Evolutionary conservation across 1,140 invertebrate genomes (phyloP).

Genomic region (Brachionus asplanchnoidis): DNA sequence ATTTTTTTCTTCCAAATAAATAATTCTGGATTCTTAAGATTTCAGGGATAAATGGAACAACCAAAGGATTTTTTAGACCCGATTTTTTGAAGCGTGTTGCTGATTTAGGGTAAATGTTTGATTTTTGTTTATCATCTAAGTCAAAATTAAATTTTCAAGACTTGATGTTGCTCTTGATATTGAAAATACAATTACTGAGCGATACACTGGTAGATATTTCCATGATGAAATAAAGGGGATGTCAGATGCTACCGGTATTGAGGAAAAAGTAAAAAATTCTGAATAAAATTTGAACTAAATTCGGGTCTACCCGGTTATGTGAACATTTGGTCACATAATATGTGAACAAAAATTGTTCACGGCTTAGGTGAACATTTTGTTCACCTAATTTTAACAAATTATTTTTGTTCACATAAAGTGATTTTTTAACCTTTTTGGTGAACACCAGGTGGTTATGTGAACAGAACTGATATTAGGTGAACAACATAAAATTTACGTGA

Average conservation of each 20-base stretch:
- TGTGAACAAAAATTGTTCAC: no score
- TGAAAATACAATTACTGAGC: slow-evolving; percentile 45
- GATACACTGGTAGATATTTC: slow-evolving; percentile 46
- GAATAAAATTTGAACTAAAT: no score
- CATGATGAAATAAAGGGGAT: slow-evolving; percentile 47
- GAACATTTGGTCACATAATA: no score
- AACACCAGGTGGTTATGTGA: no score
- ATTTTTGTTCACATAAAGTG: no score
- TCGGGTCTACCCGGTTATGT: no score
- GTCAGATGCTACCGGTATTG: slow-evolving; percentile 47
- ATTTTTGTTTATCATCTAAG: background rate
- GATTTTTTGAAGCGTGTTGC: slow-evolving; percentile 48
- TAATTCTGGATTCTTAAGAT: slow-evolving; percentile 42
- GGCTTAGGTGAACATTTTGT: no score
- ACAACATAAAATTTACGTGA: no score
- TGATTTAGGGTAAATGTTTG: slow-evolving; percentile 46
- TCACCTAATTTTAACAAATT: no score
- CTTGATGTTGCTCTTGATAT: slow-evolving; percentile 47
- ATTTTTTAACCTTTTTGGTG: no score
- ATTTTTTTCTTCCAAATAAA: background rate
- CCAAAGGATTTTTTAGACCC: slow-evolving; percentile 45
- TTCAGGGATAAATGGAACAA: slow-evolving; percentile 45
- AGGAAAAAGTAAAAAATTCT: slow-evolving; percentile 44
- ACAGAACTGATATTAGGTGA: no score
- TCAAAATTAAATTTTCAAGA: slow-evolving; percentile 41